These are phyloP conservation scores for Eilema caniola DNA, from an alignment of 2,888 invertebrate species.

Conservation along the genomic window DNA sequence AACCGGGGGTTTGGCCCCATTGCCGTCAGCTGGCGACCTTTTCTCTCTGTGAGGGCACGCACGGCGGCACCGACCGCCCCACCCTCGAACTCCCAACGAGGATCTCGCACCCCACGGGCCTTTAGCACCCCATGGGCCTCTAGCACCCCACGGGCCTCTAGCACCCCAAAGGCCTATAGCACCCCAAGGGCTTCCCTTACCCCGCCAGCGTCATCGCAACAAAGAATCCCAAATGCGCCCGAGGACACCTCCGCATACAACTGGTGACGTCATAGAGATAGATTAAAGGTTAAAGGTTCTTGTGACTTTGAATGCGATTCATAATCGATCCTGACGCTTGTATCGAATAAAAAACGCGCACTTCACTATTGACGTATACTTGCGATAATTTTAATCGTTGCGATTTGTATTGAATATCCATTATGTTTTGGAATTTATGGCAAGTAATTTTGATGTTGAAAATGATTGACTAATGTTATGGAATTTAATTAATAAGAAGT, in stretches of 20 bases:
- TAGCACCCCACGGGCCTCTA: not conserved
- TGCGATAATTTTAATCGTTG: not conserved
- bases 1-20: slow-evolving; percentile 96
- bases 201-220: too few species aligned
- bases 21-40: slow-evolving; percentile 98
- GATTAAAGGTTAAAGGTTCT: not conserved
- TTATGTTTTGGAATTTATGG: not conserved
- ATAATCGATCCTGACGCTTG: not conserved
- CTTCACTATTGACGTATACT: not conserved
- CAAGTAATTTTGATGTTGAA: not conserved
- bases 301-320: not conserved
- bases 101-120: not conserved
- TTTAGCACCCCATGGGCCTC: not conserved
- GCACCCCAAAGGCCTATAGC: not conserved
- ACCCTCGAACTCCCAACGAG: not conserved
- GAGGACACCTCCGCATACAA: not conserved
- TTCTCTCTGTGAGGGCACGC: slow-evolving; percentile 88
- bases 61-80: not conserved
- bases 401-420: not conserved
- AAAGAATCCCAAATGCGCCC: too few species aligned
- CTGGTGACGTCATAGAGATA: slow-evolving; percentile 15
- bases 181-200: not conserved
- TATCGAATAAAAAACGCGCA: not conserved
- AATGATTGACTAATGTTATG: not conserved
- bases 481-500: not conserved